These are phyloP conservation scores for Erebia ligea DNA, from an alignment of 2,888 invertebrate genomes.

Conservation along the genomic window DNA sequence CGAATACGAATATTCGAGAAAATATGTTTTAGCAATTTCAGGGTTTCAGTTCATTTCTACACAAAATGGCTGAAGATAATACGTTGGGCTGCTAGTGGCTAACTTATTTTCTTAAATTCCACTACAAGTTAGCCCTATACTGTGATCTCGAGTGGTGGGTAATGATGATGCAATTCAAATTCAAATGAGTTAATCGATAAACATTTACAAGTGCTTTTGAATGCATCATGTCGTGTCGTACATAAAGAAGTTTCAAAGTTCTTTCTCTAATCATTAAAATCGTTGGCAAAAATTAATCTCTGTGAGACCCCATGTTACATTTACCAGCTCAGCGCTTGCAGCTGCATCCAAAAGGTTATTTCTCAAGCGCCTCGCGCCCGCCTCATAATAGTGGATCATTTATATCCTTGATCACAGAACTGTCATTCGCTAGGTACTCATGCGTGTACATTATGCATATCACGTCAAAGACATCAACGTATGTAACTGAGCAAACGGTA, in stretches of 20 bases:
- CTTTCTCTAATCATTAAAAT: background rate
- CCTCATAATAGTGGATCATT: constrained; percentile 64
- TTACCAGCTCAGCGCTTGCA: constrained; percentile 54
- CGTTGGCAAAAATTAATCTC: constrained; percentile 31
- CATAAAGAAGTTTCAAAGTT: no score
- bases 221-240: no score
- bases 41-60: no score
- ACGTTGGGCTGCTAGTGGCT: no score
- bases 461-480: constrained; percentile 39
- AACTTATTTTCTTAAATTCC: no score
- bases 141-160: background rate
- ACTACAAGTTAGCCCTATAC: no score
- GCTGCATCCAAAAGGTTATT: constrained; percentile 71
- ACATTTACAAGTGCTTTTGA: no score
- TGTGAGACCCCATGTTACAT: constrained; percentile 50
- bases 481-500: background rate
- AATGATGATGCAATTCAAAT: no score
- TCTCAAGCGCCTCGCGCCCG: constrained; percentile 61
- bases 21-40: no score
- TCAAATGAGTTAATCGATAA: no score
- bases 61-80: no score
- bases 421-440: constrained; percentile 54
- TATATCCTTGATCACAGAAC: constrained; percentile 62
- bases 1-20: no score
- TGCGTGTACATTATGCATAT: constrained; percentile 50